Percentiles rank a stretch among this genome's conserved stretches.
These are phyloP conservation scores for Platichthys flesus DNA, from an alignment of 2,113 vertebrate species.

Conservation along the genomic window DNA sequence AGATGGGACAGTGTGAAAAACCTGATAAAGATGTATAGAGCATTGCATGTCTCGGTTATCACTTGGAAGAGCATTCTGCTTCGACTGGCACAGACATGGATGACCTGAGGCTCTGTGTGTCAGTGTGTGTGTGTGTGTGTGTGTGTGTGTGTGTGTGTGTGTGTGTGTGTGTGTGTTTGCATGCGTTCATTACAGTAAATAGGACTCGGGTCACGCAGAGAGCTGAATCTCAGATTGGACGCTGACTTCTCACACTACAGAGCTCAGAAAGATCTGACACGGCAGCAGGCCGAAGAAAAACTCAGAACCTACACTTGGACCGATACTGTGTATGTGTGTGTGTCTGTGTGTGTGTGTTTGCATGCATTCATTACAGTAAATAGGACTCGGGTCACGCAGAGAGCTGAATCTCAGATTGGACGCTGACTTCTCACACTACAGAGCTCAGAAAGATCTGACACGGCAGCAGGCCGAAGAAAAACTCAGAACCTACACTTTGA, in stretches of 20 bases:
- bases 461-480: slow-evolving; percentile 43
- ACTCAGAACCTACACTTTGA: slow-evolving; percentile 18
- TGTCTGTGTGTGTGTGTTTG: no score
- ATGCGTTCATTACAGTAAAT: slow-evolving; percentile 21
- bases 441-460: slow-evolving; percentile 27
- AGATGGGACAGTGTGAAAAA: neutral
- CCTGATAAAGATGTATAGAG: neutral
- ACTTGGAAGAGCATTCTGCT: slow-evolving; percentile 45
- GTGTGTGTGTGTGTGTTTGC: no score
- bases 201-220: slow-evolving; percentile 35
- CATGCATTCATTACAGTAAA: slow-evolving; percentile 22
- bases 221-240: slow-evolving; percentile 41
- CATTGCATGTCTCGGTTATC: slow-evolving; percentile 17
- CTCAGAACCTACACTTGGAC: slow-evolving; percentile 16
- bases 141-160: neutral
- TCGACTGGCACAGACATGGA: slow-evolving; percentile 43
- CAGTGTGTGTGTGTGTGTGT: slow-evolving; percentile 6
- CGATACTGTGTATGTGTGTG: neutral
- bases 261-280: slow-evolving; percentile 23
- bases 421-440: slow-evolving; percentile 47
- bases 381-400: slow-evolving; percentile 35
- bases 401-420: slow-evolving; percentile 40
- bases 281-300: slow-evolving; percentile 46
- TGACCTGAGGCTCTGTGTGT: slow-evolving; percentile 40
- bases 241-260: slow-evolving; percentile 48